These are phyloP conservation scores for human (Homo sapiens) DNA, from an alignment of 2,113 vertebrate genomes.

Conservation along the genomic window DNA sequence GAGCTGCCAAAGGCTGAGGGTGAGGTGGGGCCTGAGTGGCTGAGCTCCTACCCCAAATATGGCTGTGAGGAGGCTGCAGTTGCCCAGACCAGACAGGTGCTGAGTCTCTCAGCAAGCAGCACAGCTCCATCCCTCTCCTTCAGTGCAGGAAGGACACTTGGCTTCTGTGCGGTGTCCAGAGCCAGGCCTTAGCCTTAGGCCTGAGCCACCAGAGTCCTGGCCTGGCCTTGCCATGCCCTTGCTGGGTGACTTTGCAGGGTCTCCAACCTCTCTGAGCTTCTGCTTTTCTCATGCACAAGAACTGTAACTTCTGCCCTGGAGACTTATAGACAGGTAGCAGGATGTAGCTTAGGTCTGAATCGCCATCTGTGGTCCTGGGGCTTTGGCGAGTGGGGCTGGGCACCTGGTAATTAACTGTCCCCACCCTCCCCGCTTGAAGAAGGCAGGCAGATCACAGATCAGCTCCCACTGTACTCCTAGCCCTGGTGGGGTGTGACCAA, in stretches of 20 bases:
- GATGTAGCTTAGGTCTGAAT: neutral
- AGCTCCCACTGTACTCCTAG: neutral
- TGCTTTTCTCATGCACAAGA: neutral
- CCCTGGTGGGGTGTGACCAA: neutral
- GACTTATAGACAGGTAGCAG: neutral
- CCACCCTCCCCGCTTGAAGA: neutral
- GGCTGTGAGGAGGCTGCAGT: neutral
- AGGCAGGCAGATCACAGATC: neutral
- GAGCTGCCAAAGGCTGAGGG: conserved; percentile 33
- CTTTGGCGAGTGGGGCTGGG: neutral
- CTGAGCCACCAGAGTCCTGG: neutral
- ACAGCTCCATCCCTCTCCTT: neutral
- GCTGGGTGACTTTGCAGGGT: neutral
- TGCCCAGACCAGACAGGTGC: neutral
- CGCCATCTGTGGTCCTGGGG: neutral
- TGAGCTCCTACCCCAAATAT: conserved; percentile 44
- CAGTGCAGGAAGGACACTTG: neutral
- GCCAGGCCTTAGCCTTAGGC: neutral
- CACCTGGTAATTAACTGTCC: neutral
- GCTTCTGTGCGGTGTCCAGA: neutral
- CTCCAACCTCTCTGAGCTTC: neutral
- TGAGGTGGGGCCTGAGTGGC: neutral
- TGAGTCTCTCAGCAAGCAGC: neutral
- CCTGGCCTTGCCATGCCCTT: neutral
- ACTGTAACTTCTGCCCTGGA: neutral